These are phyloP conservation scores for Stegodyphus mimosarum DNA, from an alignment of 1,140 invertebrate species.

Conservation along the genomic window DNA sequence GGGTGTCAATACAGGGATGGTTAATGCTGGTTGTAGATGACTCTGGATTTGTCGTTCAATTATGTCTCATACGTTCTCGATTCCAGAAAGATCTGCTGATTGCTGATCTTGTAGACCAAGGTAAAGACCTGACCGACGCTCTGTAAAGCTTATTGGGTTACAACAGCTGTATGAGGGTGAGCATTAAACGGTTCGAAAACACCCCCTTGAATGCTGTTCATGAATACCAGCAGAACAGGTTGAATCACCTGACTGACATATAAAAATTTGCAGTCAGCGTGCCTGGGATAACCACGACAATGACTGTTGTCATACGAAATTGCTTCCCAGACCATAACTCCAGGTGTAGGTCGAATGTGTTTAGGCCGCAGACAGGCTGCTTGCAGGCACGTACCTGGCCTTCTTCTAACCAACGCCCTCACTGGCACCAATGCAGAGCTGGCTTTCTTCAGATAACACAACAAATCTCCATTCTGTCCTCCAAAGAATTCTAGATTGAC, in stretches of 20 bases:
- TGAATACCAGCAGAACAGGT: slow-evolving; percentile 3
- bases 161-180: neutral
- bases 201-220: neutral
- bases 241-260: neutral
- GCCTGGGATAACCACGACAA: neutral
- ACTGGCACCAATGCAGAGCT: slow-evolving; percentile 21
- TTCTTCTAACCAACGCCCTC: neutral
- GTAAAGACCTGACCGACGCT: neutral
- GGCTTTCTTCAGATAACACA: neutral
- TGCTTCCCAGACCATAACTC: neutral
- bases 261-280: neutral
- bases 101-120: neutral
- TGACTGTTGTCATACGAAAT: neutral
- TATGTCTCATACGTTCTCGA: neutral
- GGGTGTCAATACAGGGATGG: neutral
- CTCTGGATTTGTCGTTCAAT: neutral
- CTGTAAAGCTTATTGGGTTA: neutral
- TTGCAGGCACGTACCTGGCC: neutral
- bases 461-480: neutral
- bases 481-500: slow-evolving; percentile 3
- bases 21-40: neutral
- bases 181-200: neutral
- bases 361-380: neutral
- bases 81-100: neutral
- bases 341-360: neutral